Evolutionary conservation across 2,888 invertebrate species (phyloP), one percentile per base, ranked within the genome.

Genomic region (Harpalus rubripes): DNA sequence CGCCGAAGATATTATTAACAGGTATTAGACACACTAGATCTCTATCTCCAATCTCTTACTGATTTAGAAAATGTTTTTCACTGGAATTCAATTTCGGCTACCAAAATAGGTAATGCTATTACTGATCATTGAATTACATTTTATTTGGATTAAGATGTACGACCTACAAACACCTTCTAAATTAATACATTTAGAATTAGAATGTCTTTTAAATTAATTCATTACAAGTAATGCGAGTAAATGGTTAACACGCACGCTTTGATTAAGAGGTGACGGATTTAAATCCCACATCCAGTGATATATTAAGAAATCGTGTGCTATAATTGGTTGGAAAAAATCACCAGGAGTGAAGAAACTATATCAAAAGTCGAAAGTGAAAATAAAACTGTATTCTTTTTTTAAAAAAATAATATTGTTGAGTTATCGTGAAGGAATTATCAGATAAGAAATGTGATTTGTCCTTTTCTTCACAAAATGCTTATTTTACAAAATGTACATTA

Each of bases 1-100:
- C 72, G 72, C 41, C 16, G 15, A 18, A 18, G 72, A 74, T 15
- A 74, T 44, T 74, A 74, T 74, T 74, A 74, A 74, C 41, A 74
- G 41, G 72, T 44, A 74, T 44, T 74, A 44, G 44, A 74, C 44
- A 41, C 18, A 41, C 41, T 74, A 44, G 44, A 74, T 74, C 41
- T 4, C 41, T 74, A 74, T 74, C 72, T 72, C 8, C 7, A 74
- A 44, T 18, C 72, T 68, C 7, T 65, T 26, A 68, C 68, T 68
- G 68, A 68, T 68, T 68, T 74, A 44, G 18, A 44, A 18, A 74
- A 26, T 15, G 26, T 39, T 68, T 15, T 63, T 63, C 22, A 26
- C 22, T 26, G 12, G 8, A 44, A 74, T 44, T 74, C 44, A 74
- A 74, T 74, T 44, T 74, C 41, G 15, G 15, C 32, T 52, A 8